phyloP scores from a whole-genome alignment of 23 tunicate species.

The Styela clava region DNA sequence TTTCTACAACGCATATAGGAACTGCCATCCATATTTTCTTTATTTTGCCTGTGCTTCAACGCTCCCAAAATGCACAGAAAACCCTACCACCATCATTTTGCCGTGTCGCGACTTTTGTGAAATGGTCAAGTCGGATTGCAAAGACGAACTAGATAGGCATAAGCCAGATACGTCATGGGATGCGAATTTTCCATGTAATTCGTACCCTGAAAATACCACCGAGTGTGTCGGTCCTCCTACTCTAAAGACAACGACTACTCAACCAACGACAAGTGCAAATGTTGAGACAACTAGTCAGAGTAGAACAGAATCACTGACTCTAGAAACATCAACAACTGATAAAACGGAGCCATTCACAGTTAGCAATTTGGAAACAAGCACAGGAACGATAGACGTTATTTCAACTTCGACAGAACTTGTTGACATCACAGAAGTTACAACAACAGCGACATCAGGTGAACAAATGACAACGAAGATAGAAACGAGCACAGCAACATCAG shows the following conservation, averaged over 20 bases:
- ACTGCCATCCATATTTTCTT: conserved; percentile 8
- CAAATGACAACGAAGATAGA: not conserved
- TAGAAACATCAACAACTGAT: too few species aligned
- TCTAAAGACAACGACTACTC: not conserved
- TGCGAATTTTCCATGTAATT: conserved; percentile 1
- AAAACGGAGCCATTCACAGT: too few species aligned
- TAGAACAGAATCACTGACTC: too few species aligned
- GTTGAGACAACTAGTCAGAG: not conserved
- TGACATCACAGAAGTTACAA: not conserved
- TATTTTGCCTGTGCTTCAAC: conserved; percentile 20
- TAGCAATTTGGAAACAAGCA: not conserved
- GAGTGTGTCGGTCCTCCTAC: conserved; percentile 10
- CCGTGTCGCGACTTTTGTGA: conserved; percentile 2
- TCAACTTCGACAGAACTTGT: not conserved
- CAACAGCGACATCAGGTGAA: not conserved
- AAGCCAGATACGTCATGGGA: not conserved
- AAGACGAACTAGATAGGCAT: not conserved
- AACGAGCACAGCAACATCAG: not conserved
- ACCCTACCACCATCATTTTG: not conserved
- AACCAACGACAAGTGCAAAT: not conserved
- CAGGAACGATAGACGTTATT: too few species aligned
- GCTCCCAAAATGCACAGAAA: conserved; percentile 8
- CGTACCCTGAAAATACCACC: not conserved
- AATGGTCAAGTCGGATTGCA: not conserved
- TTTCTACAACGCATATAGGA: not conserved